Conservation (phyloP, 1,140 invertebrate species). For the Amyelois transitella region DNA sequence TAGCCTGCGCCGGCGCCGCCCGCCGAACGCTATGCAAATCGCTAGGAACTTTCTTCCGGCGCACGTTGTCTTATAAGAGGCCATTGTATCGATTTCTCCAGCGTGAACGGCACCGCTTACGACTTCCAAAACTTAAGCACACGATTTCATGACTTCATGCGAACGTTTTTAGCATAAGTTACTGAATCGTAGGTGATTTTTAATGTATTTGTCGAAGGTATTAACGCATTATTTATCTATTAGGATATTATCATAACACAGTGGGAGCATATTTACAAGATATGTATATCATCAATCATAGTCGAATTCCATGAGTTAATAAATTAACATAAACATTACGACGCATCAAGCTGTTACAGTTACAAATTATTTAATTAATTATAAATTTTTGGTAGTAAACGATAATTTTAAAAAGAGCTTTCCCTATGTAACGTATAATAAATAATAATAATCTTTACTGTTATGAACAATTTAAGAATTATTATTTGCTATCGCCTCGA, state of each 20-base stretch:
- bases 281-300: not conserved
- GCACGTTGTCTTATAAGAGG: conserved; percentile 29
- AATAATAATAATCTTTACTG: too few species aligned
- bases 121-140: conserved; percentile 14
- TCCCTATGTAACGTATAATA: too few species aligned
- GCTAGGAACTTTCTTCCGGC: conserved; percentile 67
- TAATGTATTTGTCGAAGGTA: too few species aligned
- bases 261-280: not conserved
- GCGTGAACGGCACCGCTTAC: conserved; percentile 18
- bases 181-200: too few species aligned
- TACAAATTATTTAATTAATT: not conserved
- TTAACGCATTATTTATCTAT: not conserved
- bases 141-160: not conserved
- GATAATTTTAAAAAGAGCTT: too few species aligned
- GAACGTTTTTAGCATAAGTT: too few species aligned
- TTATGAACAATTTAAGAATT: too few species aligned
- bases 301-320: not conserved
- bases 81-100: conserved; percentile 63
- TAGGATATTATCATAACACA: too few species aligned
- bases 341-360: not conserved
- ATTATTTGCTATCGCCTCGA: too few species aligned
- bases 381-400: too few species aligned
- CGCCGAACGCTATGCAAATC: conserved; percentile 59
- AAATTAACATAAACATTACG: not conserved
- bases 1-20: conserved; percentile 20